Conservation (phyloP, 2,113 vertebrate species). For the Cyphomyrus discorhynchus region DNA sequence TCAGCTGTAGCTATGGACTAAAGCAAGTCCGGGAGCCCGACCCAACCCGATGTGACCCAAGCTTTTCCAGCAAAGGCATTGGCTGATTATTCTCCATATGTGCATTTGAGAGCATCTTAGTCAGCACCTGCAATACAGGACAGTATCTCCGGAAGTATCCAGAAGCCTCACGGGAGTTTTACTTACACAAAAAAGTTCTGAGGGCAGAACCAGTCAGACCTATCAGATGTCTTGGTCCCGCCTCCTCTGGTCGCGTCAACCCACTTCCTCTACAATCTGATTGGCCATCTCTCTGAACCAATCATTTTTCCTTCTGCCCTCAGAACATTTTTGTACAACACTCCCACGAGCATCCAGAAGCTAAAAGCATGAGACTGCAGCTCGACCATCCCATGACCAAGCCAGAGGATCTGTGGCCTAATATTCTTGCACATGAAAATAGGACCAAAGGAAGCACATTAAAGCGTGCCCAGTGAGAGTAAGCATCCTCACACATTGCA, state of each 20-base stretch:
- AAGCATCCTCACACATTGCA: neutral
- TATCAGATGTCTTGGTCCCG: too few species aligned
- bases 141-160: neutral
- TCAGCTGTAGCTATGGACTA: neutral
- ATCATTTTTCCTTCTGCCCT: too few species aligned
- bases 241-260: too few species aligned
- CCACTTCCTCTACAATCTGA: too few species aligned
- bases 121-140: neutral
- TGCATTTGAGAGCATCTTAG: neutral
- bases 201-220: too few species aligned
- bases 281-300: too few species aligned
- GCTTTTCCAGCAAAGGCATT: neutral
- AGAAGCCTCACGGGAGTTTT: neutral
- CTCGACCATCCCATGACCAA: neutral
- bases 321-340: too few species aligned
- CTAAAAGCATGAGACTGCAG: neutral
- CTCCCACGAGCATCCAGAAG: too few species aligned
- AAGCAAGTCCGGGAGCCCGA: neutral
- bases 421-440: neutral
- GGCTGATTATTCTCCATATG: neutral
- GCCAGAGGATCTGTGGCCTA: neutral
- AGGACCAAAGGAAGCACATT: neutral
- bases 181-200: too few species aligned
- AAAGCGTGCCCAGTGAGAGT: neutral
- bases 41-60: neutral